Percentiles rank a stretch among this genome's conserved stretches.
Evolutionary conservation across 2,888 invertebrate species (phyloP).

Genomic region (Scaptomyza tumidula): DNA sequence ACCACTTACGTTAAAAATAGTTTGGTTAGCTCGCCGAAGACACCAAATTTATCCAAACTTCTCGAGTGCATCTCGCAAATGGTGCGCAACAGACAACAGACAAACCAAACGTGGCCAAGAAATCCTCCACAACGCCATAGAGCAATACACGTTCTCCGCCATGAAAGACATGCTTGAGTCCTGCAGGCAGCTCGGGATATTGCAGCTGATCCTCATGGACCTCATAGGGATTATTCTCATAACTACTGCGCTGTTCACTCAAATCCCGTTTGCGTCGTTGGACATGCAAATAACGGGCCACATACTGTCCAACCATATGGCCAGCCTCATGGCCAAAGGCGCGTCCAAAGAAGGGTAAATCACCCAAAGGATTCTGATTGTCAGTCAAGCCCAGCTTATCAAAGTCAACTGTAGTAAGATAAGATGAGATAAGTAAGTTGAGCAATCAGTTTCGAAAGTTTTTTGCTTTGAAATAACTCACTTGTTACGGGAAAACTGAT

Average conservation of each 20-base stretch:
- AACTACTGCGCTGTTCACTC: slow-evolving; percentile 78
- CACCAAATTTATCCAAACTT: slow-evolving; percentile 90
- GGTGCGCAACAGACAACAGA: slow-evolving; percentile 91
- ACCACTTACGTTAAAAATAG: slow-evolving; percentile 91
- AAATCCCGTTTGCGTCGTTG: slow-evolving; percentile 85
- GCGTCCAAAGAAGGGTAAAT: slow-evolving; percentile 89
- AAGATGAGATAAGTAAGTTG: slow-evolving; percentile 12
- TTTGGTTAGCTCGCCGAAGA: slow-evolving; percentile 92
- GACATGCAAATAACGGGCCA: slow-evolving; percentile 89
- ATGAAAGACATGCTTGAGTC: slow-evolving; percentile 87
- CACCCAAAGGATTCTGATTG: slow-evolving; percentile 94
- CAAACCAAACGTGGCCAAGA: slow-evolving; percentile 91
- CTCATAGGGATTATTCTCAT: slow-evolving; percentile 44
- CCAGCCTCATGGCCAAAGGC: slow-evolving; percentile 91
- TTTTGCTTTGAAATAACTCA: slow-evolving; percentile 85
- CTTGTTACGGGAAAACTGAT: slow-evolving; percentile 93
- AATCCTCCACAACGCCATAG: slow-evolving; percentile 91
- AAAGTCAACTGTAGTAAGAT: slow-evolving; percentile 89
- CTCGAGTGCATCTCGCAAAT: slow-evolving; percentile 95
- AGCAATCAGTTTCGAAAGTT: slow-evolving; percentile 1
- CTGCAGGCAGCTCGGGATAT: slow-evolving; percentile 83
- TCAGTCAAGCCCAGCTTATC: slow-evolving; percentile 94
- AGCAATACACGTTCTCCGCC: slow-evolving; percentile 92
- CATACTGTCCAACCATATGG: slow-evolving; percentile 88
- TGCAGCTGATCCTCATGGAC: slow-evolving; percentile 60